Base-by-base conservation (phyloP, 2,888 invertebrate species). In the Lasioglossum marginatum region DNA sequence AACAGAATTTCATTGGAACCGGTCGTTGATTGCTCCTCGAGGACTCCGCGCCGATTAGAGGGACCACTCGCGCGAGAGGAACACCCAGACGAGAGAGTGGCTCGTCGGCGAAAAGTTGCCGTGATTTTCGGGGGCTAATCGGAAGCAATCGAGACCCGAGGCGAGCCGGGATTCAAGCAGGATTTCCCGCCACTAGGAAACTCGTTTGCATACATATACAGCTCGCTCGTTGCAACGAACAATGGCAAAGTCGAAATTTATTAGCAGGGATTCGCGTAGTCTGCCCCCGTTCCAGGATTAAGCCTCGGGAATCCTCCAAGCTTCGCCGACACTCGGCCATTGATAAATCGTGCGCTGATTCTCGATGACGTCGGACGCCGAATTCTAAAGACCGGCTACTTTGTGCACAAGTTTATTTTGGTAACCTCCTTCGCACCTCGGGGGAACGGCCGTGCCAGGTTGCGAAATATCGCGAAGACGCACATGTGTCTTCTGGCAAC, bases 1-100 rank as follows among this genome's bases (percentile, higher is more conserved):
- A 88, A 90, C 82, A 85, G 82, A 90, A 90, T 89, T 90, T 88
- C 79, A 74, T 75, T 68, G 70, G 66, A 37, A 40, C 57, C n/a
- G 76, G 40, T 37, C 73, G 81, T 57, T 85, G 85, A 90, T 88
- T 90, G 82, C 79, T 68, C 73, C 79, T 85, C 82, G 78, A 77
- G 80, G 75, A 75, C 60, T 34, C 71, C 12, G 57, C 77, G 77
- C 40, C 81, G 85, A 81, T 81, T 86, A 73, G 72, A 68, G 79
- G 23, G 45, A 75, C 72, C 52, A 66, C 16, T 66, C 43, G 60
- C 60, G 60, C 60, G 60, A 60, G 60, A 23, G 52, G n/a, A 52
- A 52, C 52, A 16, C 1, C 60, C 60, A 60, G 60, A 60, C 27
- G 76, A 43, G 68, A 37, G 37, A 68, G 37, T 34, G 10, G 57